Evolutionary conservation across 2,797 vertebrate species (phyloP).

Genomic region (Anguilla anguilla): DNA sequence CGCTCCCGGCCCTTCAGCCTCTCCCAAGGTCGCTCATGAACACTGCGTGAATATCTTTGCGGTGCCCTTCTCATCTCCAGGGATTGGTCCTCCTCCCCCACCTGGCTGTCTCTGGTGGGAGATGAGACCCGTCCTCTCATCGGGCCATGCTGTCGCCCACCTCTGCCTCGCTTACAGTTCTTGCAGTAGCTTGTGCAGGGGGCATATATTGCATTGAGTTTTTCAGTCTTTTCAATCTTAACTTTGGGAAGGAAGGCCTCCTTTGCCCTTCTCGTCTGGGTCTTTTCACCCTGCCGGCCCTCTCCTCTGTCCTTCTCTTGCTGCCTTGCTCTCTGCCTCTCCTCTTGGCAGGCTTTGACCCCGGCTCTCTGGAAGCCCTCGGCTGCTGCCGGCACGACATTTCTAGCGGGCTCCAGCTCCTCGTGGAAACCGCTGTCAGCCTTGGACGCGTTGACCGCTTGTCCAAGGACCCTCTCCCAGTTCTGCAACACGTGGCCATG

Average conservation of each 20-base stretch:
- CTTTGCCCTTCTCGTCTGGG: slow-evolving; percentile 55
- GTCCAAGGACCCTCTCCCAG: slow-evolving; percentile 77
- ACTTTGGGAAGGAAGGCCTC: slow-evolving; percentile 54
- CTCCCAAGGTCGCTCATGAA: slow-evolving; percentile 4
- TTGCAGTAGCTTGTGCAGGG: slow-evolving; percentile 56
- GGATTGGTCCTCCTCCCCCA: slow-evolving; percentile 43
- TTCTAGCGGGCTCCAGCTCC: slow-evolving; percentile 52
- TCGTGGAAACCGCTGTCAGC: slow-evolving; percentile 77
- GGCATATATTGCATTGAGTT: not conserved
- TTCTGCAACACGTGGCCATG: slow-evolving; percentile 65
- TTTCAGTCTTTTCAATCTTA: slow-evolving; percentile 52
- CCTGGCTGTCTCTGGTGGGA: slow-evolving; percentile 35
- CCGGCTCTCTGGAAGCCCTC: slow-evolving; percentile 70
- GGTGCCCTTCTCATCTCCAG: slow-evolving; percentile 48
- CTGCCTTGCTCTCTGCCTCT: slow-evolving; percentile 59
- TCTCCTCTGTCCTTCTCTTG: slow-evolving; percentile 69
- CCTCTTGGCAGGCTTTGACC: slow-evolving; percentile 63
- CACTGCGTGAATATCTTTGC: slow-evolving; percentile 6
- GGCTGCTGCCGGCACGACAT: slow-evolving; percentile 32
- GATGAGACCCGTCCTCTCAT: slow-evolving; percentile 44
- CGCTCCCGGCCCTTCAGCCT: not conserved
- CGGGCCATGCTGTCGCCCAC: slow-evolving; percentile 46
- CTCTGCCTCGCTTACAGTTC: slow-evolving; percentile 64
- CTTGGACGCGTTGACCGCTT: slow-evolving; percentile 75
- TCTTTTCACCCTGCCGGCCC: slow-evolving; percentile 52